phyloP scores from a whole-genome alignment of 2,113 vertebrate species.

The Arizona elegans region DNA sequence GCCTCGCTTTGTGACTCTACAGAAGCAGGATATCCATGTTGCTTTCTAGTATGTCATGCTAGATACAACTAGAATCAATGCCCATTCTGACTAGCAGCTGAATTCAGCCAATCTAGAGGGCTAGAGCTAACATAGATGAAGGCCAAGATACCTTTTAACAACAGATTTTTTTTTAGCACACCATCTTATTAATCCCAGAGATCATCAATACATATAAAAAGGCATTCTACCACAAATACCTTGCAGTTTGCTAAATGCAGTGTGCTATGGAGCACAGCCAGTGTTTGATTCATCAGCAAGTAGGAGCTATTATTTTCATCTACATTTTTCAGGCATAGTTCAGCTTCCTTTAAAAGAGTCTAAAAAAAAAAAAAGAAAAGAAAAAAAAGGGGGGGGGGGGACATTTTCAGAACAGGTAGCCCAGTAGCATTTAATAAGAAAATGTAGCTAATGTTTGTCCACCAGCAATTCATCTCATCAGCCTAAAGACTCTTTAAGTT shows the following conservation, averaged over 20 bases:
- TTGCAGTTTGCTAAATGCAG: conserved; percentile 68
- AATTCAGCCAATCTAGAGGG: neutral
- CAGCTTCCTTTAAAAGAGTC: conserved; percentile 72
- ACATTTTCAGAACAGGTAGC: neutral
- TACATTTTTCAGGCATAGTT: conserved; percentile 56
- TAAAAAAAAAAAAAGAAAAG: conserved; percentile 16
- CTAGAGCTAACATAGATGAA: neutral
- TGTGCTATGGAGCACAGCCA: conserved; percentile 73
- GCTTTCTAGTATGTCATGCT: neutral
- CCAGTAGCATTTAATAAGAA: neutral
- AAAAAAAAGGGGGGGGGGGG: neutral
- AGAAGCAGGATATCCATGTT: neutral
- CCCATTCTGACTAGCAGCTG: neutral
- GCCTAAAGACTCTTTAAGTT: neutral
- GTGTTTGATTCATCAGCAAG: conserved; percentile 67
- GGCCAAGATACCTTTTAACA: neutral
- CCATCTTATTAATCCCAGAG: neutral
- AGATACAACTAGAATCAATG: neutral
- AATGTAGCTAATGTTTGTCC: neutral
- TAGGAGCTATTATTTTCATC: conserved; percentile 51
- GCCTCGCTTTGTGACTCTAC: neutral
- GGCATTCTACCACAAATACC: conserved; percentile 55
- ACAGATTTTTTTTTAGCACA: neutral
- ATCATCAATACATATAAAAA: neutral
- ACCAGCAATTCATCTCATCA: neutral